Evolutionary conservation across 2,888 invertebrate genomes (phyloP).

Genomic region (Reticulitermes lucifugus): DNA sequence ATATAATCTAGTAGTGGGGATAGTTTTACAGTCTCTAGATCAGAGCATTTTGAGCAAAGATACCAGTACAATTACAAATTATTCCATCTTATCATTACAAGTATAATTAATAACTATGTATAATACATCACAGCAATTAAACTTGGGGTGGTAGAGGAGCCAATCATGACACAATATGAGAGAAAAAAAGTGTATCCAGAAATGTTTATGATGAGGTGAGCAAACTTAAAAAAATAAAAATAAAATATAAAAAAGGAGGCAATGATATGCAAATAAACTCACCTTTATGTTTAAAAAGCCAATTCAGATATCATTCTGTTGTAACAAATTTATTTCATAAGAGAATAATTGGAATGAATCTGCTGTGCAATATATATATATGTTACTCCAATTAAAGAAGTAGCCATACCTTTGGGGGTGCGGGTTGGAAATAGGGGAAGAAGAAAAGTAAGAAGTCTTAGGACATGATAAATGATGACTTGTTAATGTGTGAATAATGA

Average conservation of each 20-base stretch:
- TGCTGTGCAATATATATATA: conserved; percentile 30
- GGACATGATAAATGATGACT: background rate
- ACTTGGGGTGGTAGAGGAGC: conserved; percentile 46
- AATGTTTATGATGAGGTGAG: background rate
- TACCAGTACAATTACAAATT: conserved; percentile 41
- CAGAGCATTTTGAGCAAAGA: conserved; percentile 41
- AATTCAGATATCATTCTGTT: conserved; percentile 19
- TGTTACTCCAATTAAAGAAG: background rate
- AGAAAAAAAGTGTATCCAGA: conserved; percentile 2
- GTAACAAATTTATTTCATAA: conserved; percentile 10
- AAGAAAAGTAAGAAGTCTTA: background rate
- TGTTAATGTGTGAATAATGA: conserved; percentile 33
- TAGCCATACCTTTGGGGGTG: background rate
- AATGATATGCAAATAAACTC: background rate
- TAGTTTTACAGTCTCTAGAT: conserved; percentile 33
- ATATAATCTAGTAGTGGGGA: conserved; percentile 15
- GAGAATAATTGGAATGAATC: conserved; percentile 13
- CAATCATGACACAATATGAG: conserved; percentile 34
- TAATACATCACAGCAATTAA: conserved; percentile 52
- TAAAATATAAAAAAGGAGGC: too few relatives aligned
- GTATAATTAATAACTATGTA: conserved; percentile 46
- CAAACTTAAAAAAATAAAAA: background rate
- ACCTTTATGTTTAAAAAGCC: conserved; percentile 6
- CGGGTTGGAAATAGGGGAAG: background rate
- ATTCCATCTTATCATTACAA: conserved; percentile 35